These are phyloP conservation scores for Troides aeacus DNA, from an alignment of 2,888 invertebrate species.

Conservation along the genomic window DNA sequence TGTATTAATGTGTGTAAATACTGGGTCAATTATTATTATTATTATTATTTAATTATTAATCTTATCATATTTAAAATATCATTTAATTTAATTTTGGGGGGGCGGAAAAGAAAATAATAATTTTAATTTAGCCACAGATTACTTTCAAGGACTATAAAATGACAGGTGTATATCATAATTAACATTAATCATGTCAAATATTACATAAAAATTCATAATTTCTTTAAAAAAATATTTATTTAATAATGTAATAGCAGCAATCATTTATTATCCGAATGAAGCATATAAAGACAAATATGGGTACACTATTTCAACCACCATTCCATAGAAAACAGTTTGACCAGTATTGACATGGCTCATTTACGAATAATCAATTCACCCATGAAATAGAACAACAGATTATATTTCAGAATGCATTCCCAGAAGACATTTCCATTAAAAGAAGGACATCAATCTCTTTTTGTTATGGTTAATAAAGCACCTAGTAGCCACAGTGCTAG, in stretches of 20 bases:
- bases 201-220: not conserved
- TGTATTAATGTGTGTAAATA: too few relatives aligned
- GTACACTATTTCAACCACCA: not conserved
- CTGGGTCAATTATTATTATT: too few relatives aligned
- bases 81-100: too few relatives aligned
- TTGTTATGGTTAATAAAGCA: not conserved
- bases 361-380: too few relatives aligned
- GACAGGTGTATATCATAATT: not conserved
- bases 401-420: not conserved
- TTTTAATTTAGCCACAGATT: not conserved
- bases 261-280: not conserved
- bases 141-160: not conserved
- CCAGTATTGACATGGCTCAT: not conserved
- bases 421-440: not conserved
- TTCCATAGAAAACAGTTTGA: not conserved
- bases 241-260: not conserved
- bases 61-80: too few relatives aligned
- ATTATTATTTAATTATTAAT: too few relatives aligned
- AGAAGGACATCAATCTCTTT: not conserved
- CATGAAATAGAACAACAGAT: not conserved
- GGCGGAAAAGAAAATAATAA: too few relatives aligned
- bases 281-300: not conserved
- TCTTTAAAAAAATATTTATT: not conserved
- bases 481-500: not conserved
- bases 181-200: not conserved